Conservation (phyloP, 2,888 invertebrate species). For the Pseudanteris insignis region DNA sequence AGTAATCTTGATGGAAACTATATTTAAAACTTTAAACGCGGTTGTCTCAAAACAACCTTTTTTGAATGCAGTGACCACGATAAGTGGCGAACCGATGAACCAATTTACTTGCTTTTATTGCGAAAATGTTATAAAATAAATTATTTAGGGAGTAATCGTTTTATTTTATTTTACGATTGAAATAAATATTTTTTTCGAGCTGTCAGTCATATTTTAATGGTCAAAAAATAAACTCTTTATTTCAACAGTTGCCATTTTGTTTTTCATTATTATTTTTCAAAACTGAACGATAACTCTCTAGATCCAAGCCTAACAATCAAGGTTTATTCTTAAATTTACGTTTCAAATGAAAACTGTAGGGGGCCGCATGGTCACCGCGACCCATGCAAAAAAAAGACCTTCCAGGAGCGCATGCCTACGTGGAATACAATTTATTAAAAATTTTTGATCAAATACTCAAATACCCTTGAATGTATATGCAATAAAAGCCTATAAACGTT, state of each 20-base stretch:
- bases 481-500: no score
- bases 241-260: background rate
- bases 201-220: background rate
- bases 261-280: background rate
- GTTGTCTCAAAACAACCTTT: slow-evolving; percentile 11
- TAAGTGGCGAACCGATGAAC: background rate
- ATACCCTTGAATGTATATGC: no score
- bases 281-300: background rate
- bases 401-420: no score
- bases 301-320: background rate
- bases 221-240: background rate
- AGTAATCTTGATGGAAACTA: background rate
- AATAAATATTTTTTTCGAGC: slow-evolving; percentile 4
- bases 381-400: background rate
- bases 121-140: background rate
- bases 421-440: no score
- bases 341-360: background rate
- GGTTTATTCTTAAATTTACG: background rate
- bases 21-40: slow-evolving; percentile 8
- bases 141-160: background rate
- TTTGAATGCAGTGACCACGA: slow-evolving; percentile 4
- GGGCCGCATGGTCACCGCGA: background rate
- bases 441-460: no score
- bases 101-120: background rate
- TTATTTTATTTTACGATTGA: slow-evolving; percentile 1